phyloP scores from a whole-genome alignment of 2,888 invertebrate genomes.

The Patella pellucida region DNA sequence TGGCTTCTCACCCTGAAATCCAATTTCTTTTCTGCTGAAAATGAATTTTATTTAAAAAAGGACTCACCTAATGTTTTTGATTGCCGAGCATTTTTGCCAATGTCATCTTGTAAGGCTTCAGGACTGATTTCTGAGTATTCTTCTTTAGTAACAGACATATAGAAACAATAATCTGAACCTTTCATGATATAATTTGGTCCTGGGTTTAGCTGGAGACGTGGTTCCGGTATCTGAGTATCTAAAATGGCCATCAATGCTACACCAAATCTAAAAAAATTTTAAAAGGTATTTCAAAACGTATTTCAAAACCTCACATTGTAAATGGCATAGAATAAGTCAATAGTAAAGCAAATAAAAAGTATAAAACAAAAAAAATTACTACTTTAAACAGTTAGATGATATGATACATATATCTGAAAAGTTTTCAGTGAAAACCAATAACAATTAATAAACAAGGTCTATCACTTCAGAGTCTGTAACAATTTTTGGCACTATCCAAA shows the following conservation, averaged over 20 bases:
- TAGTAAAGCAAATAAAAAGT: too few species aligned
- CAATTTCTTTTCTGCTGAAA: too few species aligned
- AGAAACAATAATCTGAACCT: constrained; percentile 92
- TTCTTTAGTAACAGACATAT: constrained; percentile 98
- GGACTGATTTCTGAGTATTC: constrained; percentile 81
- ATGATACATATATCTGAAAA: too few species aligned
- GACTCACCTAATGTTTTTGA: constrained; percentile 51
- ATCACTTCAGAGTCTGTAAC: too few species aligned
- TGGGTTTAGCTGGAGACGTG: constrained; percentile 93
- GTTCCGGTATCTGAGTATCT: constrained; percentile 89
- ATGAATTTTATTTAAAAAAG: not conserved
- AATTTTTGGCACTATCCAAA: not conserved
- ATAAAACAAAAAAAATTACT: too few species aligned
- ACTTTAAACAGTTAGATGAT: too few species aligned
- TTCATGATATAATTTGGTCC: constrained; percentile 97
- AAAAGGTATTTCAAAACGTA: too few species aligned
- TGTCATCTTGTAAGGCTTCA: constrained; percentile 39
- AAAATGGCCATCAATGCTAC: constrained; percentile 95
- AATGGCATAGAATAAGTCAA: too few species aligned
- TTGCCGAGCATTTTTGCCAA: constrained; percentile 31
- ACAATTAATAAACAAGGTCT: too few species aligned
- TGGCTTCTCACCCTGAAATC: too few species aligned
- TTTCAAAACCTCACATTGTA: too few species aligned
- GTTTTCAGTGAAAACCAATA: too few species aligned
- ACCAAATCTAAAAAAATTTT: constrained; percentile 80